These are phyloP conservation scores for Luperina nickerlii DNA, from an alignment of 2,888 invertebrate species.

Conservation along the genomic window DNA sequence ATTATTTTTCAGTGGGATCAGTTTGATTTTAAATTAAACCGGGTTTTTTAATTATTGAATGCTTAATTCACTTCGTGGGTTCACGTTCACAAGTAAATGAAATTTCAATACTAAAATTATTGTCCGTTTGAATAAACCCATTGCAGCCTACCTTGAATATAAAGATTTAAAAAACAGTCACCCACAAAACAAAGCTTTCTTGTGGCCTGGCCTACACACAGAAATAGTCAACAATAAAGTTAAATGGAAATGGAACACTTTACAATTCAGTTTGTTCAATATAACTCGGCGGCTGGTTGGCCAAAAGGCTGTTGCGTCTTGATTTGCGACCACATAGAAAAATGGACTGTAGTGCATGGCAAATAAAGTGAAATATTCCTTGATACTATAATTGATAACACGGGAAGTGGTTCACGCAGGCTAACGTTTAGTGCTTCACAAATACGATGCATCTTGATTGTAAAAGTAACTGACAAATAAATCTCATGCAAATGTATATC, in stretches of 20 bases:
- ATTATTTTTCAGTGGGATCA: background rate
- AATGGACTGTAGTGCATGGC: background rate
- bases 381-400: background rate
- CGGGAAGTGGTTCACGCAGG: background rate
- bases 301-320: background rate
- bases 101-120: background rate
- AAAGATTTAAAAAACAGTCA: background rate
- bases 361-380: constrained; percentile 14
- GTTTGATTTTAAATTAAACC: background rate
- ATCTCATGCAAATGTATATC: background rate
- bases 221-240: background rate
- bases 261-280: constrained; percentile 24
- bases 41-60: background rate
- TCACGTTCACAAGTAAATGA: background rate
- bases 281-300: constrained; percentile 3
- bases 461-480: background rate
- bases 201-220: background rate
- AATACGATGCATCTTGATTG: background rate
- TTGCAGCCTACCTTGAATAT: background rate
- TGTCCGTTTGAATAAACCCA: background rate
- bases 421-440: background rate
- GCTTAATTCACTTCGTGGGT: background rate
- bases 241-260: constrained; percentile 23
- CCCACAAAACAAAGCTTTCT: background rate
- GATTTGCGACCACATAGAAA: background rate